Evolutionary conservation across 2,113 vertebrate species (phyloP), one percentile per base, ranked within the genome.

Genomic region (Sander vitreus): DNA sequence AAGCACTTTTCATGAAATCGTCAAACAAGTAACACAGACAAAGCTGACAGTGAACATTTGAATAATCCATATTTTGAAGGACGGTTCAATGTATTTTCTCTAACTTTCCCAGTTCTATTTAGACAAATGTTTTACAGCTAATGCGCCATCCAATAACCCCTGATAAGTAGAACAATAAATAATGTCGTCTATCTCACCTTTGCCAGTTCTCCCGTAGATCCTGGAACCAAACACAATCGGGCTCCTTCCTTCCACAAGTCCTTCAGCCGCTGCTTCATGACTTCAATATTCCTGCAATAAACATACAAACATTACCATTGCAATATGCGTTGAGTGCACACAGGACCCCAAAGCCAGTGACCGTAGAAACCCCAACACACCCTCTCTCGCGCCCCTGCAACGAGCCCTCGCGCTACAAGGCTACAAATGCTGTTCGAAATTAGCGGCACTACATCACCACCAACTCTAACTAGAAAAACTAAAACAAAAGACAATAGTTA

Each of bases 181-280:
- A 9, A 23, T 6, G 1, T 8, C 2, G 47, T n/a, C 27, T 1
- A 13, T 73, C 81, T 83, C 93, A 99, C 98, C 97, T 97, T 98
- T 91, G 97, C 97, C 87, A 97, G 95, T 90, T 97, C 98, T 93
- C 98, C 98, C 82, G 96, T 96, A 90, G 97, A 96, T 95, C 98
- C 98, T 87, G 97, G 97, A 95, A 97, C 94, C 88, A 94, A 95
- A 95, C 94, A 97, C 87, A 99, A 95, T 83, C 88, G 96, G 87
- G 93, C 92, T 86, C 96, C 96, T 30, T 97, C 96, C 84, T 97
- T 95, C 97, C 97, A 97, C 62, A 99, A 91, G 92, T 96, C 96
- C 88, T 94, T 96, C 90, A 99, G 95, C n/a, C 96, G 96, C 79
- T 96, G 93, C 92, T 96, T 97, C 96, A 99, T 96, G 92, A 96